Evolutionary conservation across 2,888 invertebrate genomes (phyloP), one percentile per base, ranked within the genome.

Genomic region (Eulithis prunata): DNA sequence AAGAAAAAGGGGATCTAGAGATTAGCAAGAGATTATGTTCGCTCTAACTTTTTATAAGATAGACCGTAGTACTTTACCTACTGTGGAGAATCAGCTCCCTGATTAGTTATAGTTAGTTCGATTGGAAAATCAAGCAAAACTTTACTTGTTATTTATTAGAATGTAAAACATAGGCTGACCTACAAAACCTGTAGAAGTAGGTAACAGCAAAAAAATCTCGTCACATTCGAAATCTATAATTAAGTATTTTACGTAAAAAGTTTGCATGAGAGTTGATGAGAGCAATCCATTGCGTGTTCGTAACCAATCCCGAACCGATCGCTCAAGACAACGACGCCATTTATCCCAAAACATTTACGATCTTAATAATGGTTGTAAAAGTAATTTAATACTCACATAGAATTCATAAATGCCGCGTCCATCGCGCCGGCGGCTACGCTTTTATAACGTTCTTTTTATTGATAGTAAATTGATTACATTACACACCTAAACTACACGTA

Each of bases 401-500:
- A 64, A 59, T 60, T 60, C 64, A 56, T 47, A 55, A 21, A 45
- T 55, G 63, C 43, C 63, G 51, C 56, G 41, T 55, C 54, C 36
- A 41, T 46, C 60, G 3, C 46, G 62, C 56, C 62, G 41, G 49
- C 49, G 32, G 64, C 43, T 45, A 14, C 45, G 55, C 11, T 54
- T 52, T 14, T 28, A 28, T 47, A 49, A 45, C 43, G 32, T 45
- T 21, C 21, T 41, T 45, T 64, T 58, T 62, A 64, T 62, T 59
- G 53, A 46, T 66, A 56, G 45, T 59, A 45, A 64, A 66, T 64
- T 59, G 45, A 69, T 64, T 56, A 60, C 54, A 62, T 47, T 64
- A 64, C 61, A 66, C 63, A 64, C 64, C 52, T 47, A 62, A 63
- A 41, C 38, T 4, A 28, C 21, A 11, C 14, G 36, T 14, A 13